A percentile compares a stretch with the other conserved stretches of the same genome.
These are phyloP conservation scores for Perdita meconis DNA, from an alignment of 2,888 invertebrate genomes.

Conservation along the genomic window DNA sequence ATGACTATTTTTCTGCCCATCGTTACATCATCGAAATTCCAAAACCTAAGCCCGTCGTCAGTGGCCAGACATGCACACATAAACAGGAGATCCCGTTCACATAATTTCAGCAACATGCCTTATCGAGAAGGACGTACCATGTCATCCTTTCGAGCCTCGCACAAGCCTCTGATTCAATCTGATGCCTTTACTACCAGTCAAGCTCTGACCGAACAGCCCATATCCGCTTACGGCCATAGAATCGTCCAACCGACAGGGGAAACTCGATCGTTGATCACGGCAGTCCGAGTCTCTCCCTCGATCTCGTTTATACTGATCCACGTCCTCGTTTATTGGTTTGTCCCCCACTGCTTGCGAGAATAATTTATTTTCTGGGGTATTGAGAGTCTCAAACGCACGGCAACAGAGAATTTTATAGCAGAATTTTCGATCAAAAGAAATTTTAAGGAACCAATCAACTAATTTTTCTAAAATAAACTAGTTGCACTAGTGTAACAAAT, in stretches of 20 bases:
- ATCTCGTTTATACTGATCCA: conserved; percentile 44
- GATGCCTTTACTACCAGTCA: conserved; percentile 43
- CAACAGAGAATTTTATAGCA: neutral
- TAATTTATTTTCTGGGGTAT: conserved; percentile 31
- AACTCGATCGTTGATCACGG: conserved; percentile 56
- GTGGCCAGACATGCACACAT: neutral
- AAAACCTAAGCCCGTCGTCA: neutral
- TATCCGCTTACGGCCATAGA: conserved; percentile 51
- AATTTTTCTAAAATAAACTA: too few species aligned
- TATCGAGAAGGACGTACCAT: conserved; percentile 41
- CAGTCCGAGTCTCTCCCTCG: conserved; percentile 40
- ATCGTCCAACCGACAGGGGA: conserved; percentile 47
- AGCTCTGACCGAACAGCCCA: conserved; percentile 42
- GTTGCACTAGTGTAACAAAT: too few species aligned
- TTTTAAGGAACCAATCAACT: too few species aligned
- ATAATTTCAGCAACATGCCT: conserved; percentile 56
- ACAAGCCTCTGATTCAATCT: conserved; percentile 50
- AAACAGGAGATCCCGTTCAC: conserved; percentile 13
- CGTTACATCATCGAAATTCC: neutral
- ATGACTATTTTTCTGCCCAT: neutral
- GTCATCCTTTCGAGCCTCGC: conserved; percentile 60
- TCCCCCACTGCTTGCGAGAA: neutral
- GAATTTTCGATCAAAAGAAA: too few species aligned
- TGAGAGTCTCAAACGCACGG: neutral
- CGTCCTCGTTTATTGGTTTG: neutral